These are phyloP conservation scores for Indicator maculatus DNA, from an alignment of 2,113 vertebrate genomes.

Conservation along the genomic window DNA sequence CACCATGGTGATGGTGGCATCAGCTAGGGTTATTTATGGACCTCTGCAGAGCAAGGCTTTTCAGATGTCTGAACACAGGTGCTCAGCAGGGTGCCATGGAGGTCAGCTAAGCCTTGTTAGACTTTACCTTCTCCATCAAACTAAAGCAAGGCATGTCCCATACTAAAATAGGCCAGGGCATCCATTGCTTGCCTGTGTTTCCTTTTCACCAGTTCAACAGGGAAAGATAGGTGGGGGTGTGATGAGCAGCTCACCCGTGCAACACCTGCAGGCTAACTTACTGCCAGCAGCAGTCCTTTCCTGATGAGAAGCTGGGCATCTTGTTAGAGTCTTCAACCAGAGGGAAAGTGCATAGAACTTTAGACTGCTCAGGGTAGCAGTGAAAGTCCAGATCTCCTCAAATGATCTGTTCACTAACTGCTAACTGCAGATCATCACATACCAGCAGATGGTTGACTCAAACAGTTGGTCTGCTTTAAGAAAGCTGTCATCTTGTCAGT, in stretches of 20 bases:
- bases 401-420: background rate
- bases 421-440: background rate
- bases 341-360: background rate
- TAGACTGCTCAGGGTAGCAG: background rate
- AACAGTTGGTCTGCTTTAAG: background rate
- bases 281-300: background rate
- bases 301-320: background rate
- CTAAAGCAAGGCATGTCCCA: background rate
- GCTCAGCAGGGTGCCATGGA: background rate
- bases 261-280: background rate
- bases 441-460: background rate
- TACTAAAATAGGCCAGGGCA: accelerated
- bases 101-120: background rate
- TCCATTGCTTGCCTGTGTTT: background rate
- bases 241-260: background rate
- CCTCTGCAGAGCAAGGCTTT: background rate
- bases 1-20: background rate
- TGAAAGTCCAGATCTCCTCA: background rate
- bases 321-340: background rate
- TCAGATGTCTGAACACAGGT: background rate
- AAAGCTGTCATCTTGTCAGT: background rate
- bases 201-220: background rate
- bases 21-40: background rate
- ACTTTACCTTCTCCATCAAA: background rate
- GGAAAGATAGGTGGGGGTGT: background rate